Evolutionary conservation across 2,113 vertebrate species (phyloP), one percentile per base, ranked within the genome.

Genomic region (Macquaria ambigua): DNA sequence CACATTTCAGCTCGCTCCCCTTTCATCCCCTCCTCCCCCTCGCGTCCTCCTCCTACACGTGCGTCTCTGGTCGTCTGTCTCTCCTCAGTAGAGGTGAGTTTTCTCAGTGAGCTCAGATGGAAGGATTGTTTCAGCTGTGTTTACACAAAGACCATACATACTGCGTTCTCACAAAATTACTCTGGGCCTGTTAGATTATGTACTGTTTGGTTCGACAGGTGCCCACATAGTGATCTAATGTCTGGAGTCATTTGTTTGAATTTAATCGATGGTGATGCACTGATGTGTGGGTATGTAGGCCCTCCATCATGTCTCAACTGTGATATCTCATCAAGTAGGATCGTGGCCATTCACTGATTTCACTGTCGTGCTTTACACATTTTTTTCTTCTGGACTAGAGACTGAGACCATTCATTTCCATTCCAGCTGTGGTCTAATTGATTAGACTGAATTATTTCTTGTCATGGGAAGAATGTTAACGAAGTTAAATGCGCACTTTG

Each of bases 391-490:
- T 83, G 83, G 84, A 81, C 50, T 20, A 14, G 48, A 81, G 50
- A 86, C 59, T 61, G 25, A 61, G 53, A 86, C 23, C 46, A 64
- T 85, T 61, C 31, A 69, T 82, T 89, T 77, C 74, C 81, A 83
- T 79, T 41, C n/a, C 89, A 87, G 89, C 87, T 91, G 89, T 67
- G 53, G 58, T 70, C 66, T 75, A 91, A 93, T 90, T 88, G 90
- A 89, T 89, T 86, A 52, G 34, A 85, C 59, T 62, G 69, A 84
- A 87, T 90, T 79, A 88, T 87, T 85, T 88, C 79, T 62, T 80
- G 85, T 90, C 87, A 88, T 90, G 90, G 81, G 90, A 94, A 88
- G 66, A 92, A 91, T 90, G 84, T 84, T 91, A 90, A 87, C 85
- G 82, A 82, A 83, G 71, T 91, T 82, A 88, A 89, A 90, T 67